Evolutionary conservation across 1,140 invertebrate genomes (phyloP).

Genomic region (Heliothis virescens): DNA sequence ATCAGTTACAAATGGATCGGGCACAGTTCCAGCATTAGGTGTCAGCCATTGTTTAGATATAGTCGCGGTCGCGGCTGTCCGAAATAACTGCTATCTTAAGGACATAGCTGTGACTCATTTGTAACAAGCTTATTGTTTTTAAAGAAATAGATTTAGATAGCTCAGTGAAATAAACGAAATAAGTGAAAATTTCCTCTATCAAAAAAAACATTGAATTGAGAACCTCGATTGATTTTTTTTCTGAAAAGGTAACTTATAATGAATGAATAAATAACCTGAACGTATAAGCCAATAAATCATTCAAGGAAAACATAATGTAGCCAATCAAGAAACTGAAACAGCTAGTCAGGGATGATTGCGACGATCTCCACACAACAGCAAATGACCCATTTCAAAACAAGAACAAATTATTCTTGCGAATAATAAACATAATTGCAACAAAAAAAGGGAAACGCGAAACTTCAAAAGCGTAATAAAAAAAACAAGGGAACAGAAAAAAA

Average conservation of each 20-base stretch:
- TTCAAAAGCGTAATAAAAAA: constrained; percentile 23
- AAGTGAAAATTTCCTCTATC: too few species aligned
- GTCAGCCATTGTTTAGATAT: constrained; percentile 62
- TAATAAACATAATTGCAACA: constrained; percentile 26
- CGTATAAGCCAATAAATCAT: too few species aligned
- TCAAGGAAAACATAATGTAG: too few species aligned
- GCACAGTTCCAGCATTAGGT: constrained; percentile 60
- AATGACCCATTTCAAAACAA: background rate
- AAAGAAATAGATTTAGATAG: too few species aligned
- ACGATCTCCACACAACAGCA: background rate
- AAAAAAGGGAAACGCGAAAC: constrained; percentile 13
- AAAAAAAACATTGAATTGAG: too few species aligned
- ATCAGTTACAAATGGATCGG: constrained; percentile 62
- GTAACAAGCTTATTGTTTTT: background rate
- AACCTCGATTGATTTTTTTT: too few species aligned
- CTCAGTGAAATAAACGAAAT: too few species aligned
- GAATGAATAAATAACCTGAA: too few species aligned
- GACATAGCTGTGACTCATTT: constrained; percentile 31
- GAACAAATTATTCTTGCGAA: constrained; percentile 16
- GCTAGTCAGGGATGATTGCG: too few species aligned
- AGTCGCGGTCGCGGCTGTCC: constrained; percentile 39
- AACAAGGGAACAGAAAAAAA: background rate
- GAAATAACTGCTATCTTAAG: constrained; percentile 59
- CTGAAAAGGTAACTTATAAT: too few species aligned
- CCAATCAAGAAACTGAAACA: too few species aligned